Base-by-base conservation (phyloP, 2,888 invertebrate genomes). In the Synanthedon myopaeformis region DNA sequence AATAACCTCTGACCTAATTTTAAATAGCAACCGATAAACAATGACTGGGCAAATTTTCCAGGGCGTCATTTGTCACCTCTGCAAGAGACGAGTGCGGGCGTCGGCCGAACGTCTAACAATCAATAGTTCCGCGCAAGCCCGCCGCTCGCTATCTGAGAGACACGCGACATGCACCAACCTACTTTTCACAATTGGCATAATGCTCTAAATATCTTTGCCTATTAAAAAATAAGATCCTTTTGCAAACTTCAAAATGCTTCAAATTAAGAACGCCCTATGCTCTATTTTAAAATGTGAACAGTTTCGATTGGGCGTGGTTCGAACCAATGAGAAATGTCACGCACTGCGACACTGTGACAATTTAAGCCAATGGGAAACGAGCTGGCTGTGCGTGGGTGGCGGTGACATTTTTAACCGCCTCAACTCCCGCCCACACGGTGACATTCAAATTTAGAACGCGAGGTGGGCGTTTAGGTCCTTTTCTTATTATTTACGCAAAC, bases 271-370 rank as follows among this genome's bases (percentile, higher is more conserved):
- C 58, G 52, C 54, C 53, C 53, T 51, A n/a, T 19, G 13, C 23
- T 28, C 28, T 13, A 45, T 45, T 45, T 45, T 45, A 45, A 45
- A 45, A 45, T 14, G 45, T 13, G 10, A 35, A 35, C 35, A 51
- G 8, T 41, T 42, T n/a, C 54, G 53, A 52, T 56, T 67, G 70
- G 85, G 86, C 85, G 85, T 79, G 82, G 72, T 64, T 57, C 59
- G 58, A 54, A 54, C 83, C 81, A 83, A 83, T 82, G 61, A 68
- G 65, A 69, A 74, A 66, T 82, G 83, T 85, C 84, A 79, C 85
- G 75, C 76, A 67, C 63, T 70, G 79, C 69, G 79, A 80, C 82
- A 81, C 73, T 70, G 83, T 87, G 86, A 87, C 86, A 87, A 58
- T 82, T 82, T 69, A 69, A 61, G 61, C 87, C 86, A 87, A 86